Conservation (phyloP, 2,113 vertebrate species). For the Podarcis cretensis region DNA sequence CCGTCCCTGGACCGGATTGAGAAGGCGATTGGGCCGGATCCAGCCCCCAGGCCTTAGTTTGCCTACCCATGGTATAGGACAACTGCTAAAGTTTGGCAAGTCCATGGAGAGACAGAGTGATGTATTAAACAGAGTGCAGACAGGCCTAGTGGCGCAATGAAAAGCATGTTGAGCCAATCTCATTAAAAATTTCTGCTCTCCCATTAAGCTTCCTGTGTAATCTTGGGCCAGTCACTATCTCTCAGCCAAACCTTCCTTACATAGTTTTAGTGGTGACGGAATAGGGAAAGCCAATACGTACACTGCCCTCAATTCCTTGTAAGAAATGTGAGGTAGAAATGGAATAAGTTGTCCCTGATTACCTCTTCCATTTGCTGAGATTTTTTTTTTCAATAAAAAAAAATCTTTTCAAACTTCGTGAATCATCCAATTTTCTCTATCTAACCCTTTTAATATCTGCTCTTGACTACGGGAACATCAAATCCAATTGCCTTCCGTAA, state of each 20-base stretch:
- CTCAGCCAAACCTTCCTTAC: neutral
- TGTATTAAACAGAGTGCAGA: neutral
- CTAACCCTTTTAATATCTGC: constrained; percentile 7
- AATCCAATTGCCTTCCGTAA: constrained; percentile 16
- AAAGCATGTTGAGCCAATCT: neutral
- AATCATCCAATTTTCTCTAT: neutral
- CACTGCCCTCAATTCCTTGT: neutral
- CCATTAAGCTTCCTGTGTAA: neutral
- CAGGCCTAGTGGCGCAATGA: neutral
- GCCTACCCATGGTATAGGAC: neutral
- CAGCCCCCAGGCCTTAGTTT: too few relatives aligned
- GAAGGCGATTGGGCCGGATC: too few relatives aligned
- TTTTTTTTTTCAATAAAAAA: too few relatives aligned
- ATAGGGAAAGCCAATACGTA: neutral
- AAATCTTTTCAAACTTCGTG: neutral
- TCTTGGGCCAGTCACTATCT: neutral
- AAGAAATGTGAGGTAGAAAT: neutral
- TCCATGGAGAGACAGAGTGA: neutral
- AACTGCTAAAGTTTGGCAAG: neutral
- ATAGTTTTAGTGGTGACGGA: neutral
- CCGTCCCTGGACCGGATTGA: too few relatives aligned
- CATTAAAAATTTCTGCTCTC: neutral
- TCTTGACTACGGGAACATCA: constrained; percentile 11
- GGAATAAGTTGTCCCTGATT: neutral
- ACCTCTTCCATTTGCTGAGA: neutral